Base-by-base conservation (phyloP, 2,888 invertebrate genomes). In the Nymphalis c-album region DNA sequence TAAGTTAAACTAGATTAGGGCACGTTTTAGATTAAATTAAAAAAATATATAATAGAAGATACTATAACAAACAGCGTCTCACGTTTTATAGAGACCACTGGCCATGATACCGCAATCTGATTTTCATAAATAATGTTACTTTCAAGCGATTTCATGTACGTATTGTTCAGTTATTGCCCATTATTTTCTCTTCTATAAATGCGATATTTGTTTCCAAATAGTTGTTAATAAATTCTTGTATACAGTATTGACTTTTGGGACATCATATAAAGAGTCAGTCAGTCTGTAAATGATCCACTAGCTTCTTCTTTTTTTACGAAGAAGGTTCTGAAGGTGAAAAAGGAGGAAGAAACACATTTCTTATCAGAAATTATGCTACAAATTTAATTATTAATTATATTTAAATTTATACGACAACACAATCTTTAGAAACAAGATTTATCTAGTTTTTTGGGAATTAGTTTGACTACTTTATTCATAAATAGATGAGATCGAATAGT, bases 41-140 rank as follows among this genome's bases (percentile, higher is more conserved):
- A 48, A 7, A 48, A 5, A 48, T 35, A 48, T 40, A 10, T 13
- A 51, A 16, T 51, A 51, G 26, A 51, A 18, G 74, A 74, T 73
- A 77, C 73, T 75, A 77, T 79, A 80, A 78, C 81, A 84, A 84
- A 84, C 85, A 85, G 82, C 76, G 80, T 84, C 81, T 83, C 79
- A 76, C 73, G 77, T 74, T 85, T 85, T 87, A 86, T 86, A 84
- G 81, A 83, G 77, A 77, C 77, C 77, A 80, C 78, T 85, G 81
- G 80, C 84, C 76, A 76, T 78, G 82, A 84, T 84, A 84, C 72
- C 70, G 71, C 79, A 84, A 88, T 88, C 87, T 80, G 85, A 87
- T 85, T 79, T 76, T 82, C 80, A 84, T 89, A 86, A 87, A 88
- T 86, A 84, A 82, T 80, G 77, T 55, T 53, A 60, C 46, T 51